Conservation (phyloP, 2,113 vertebrate genomes). For the Tenebrosternarchus preto region DNA sequence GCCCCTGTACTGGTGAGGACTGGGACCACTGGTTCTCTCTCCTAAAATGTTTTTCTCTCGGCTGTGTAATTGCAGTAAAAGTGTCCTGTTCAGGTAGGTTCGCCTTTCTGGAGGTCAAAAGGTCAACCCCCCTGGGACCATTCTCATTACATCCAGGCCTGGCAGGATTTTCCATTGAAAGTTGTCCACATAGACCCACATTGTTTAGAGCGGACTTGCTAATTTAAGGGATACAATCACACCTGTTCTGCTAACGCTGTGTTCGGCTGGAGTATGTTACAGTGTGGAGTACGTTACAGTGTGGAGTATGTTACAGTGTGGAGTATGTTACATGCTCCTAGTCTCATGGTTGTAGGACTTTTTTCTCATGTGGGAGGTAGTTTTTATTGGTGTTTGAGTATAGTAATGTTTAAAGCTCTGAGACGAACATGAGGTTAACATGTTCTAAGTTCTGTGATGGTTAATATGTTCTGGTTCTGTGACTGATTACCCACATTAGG, state of each 20-base stretch:
- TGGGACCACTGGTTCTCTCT: neutral
- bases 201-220: neutral
- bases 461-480: too few species aligned
- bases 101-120: constrained; percentile 46
- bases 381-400: neutral
- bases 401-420: neutral
- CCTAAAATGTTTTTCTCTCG: neutral
- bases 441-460: too few species aligned
- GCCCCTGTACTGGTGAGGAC: too few species aligned
- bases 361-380: neutral
- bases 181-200: constrained; percentile 6
- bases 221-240: neutral
- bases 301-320: neutral
- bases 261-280: neutral
- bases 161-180: constrained; percentile 27
- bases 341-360: neutral
- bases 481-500: neutral
- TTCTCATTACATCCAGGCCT: neutral
- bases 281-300: neutral
- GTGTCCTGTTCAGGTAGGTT: constrained; percentile 50
- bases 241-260: constrained; percentile 9
- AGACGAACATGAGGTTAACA: too few species aligned
- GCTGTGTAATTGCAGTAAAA: constrained; percentile 34
- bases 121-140: constrained; percentile 41
- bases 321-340: neutral